These are phyloP conservation scores for Callorhinus ursinus DNA, from an alignment of 2,113 vertebrate species.

Conservation along the genomic window DNA sequence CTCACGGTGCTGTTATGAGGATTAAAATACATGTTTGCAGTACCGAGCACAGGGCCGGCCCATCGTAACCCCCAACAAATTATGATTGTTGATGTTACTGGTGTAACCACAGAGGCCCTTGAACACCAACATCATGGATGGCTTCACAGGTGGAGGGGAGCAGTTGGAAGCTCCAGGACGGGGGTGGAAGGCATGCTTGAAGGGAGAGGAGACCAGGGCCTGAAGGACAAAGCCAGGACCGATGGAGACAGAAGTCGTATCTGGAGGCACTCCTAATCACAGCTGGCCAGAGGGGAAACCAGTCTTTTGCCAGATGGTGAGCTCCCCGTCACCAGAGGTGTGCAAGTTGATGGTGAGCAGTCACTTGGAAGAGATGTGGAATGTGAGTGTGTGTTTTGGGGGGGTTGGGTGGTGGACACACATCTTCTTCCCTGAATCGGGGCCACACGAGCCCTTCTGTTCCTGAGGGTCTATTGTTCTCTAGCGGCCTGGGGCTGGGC, in stretches of 20 bases:
- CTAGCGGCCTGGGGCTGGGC: not conserved
- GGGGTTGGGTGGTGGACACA: accelerated
- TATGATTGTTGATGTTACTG: too few species aligned
- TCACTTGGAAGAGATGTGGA: not conserved
- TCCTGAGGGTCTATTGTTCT: not conserved
- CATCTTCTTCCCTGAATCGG: not conserved
- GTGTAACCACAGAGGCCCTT: accelerated
- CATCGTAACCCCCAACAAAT: not conserved
- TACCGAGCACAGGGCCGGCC: not conserved
- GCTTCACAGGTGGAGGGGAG: not conserved
- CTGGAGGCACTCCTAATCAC: not conserved
- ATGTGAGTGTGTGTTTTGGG: not conserved
- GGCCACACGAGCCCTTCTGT: not conserved
- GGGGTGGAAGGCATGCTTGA: not conserved
- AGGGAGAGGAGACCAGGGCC: not conserved
- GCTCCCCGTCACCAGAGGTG: accelerated
- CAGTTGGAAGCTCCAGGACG: not conserved
- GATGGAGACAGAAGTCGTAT: not conserved
- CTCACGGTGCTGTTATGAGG: not conserved
- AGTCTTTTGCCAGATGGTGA: not conserved
- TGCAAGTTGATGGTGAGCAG: not conserved
- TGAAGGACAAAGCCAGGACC: not conserved
- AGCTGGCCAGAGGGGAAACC: not conserved
- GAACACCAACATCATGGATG: accelerated
- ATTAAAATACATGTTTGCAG: not conserved